phyloP scores from a whole-genome alignment of 2,888 invertebrate genomes.

The Coecobrya sp. region DNA sequence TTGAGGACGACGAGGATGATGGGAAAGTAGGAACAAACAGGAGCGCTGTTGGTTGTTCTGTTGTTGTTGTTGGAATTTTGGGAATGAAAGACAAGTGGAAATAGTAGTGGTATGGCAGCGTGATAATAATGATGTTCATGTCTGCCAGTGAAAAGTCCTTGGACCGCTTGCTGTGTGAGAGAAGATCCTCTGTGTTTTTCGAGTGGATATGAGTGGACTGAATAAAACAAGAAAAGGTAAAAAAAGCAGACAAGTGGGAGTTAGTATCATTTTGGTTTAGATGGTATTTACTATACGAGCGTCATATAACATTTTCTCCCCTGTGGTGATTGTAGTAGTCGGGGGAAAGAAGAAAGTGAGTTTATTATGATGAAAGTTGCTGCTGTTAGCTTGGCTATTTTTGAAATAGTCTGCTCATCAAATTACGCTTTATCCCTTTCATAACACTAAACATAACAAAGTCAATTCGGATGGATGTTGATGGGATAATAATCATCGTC shows the following conservation, averaged over 20 bases:
- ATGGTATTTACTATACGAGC: background rate
- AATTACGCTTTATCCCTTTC: background rate
- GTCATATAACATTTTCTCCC: slow-evolving; percentile 10
- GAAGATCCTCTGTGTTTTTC: background rate
- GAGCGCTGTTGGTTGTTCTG: background rate
- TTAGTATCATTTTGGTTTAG: background rate
- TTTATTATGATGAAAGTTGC: background rate
- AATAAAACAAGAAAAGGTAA: background rate
- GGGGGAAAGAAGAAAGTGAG: background rate
- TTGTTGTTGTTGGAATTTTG: slow-evolving; percentile 17
- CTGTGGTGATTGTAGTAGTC: no score
- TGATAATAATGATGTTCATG: slow-evolving; percentile 27
- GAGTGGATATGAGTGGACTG: slow-evolving; percentile 11
- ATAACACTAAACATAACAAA: background rate
- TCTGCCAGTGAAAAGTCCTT: slow-evolving; percentile 45
- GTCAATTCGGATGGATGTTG: slow-evolving; percentile 15
- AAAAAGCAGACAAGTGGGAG: slow-evolving; percentile 7
- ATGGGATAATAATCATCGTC: background rate
- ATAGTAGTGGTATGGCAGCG: background rate
- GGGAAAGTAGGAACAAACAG: slow-evolving; percentile 15
- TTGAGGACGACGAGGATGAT: background rate
- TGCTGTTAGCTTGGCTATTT: background rate
- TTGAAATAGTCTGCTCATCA: slow-evolving; percentile 9
- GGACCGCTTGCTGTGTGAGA: slow-evolving; percentile 1
- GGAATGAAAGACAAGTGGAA: background rate